Base-by-base conservation (phyloP, 2,113 vertebrate genomes). In the Circaetus gallicus region DNA sequence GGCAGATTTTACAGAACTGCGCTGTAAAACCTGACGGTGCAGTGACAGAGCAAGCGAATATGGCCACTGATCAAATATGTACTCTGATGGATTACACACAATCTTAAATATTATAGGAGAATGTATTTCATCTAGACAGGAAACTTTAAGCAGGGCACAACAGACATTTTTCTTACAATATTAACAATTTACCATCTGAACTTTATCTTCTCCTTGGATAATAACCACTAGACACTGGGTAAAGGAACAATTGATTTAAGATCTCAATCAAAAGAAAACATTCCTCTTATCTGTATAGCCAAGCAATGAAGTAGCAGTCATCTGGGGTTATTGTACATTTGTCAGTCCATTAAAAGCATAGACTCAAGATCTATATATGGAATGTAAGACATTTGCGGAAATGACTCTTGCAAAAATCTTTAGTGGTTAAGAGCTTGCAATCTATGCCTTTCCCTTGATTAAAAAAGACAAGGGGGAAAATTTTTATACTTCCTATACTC, bases 241-340 rank as follows among this genome's bases (percentile, higher is more conserved):
- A 93, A 92, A 86, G 91, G 86, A 97, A 97, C 94, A 95, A 97
- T 95, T 96, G 95, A 94, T 96, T 94, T 94, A 95, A 95, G 90
- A 90, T 94, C 73, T 95, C 93, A 95, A 96, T 96, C 92, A 93
- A 91, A 91, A 73, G 78, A 90, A 93, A 91, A 89, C 86, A 86
- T 85, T 76, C 45, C 58, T 96, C 86, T 95, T 92, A 94, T 92
- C 89, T 87, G 69, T 84, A 55, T 47, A 79, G 88, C 82, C 62
- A 65, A 80, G 93, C 76, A 76, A 28, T 16, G 71, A 77, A 89
- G 82, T 26, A 88, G 6, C 81, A 93, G 74, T 71, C 89, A 86
- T 82, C 93, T 82, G 94, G 84, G 83, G 70, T 84, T 91, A 65
- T 28, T 65, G 81, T 79, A 58, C 93, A 82, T 95, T 92, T 93